These are phyloP conservation scores for Conomelus anceps DNA, from an alignment of 2,888 invertebrate genomes.

Conservation along the genomic window DNA sequence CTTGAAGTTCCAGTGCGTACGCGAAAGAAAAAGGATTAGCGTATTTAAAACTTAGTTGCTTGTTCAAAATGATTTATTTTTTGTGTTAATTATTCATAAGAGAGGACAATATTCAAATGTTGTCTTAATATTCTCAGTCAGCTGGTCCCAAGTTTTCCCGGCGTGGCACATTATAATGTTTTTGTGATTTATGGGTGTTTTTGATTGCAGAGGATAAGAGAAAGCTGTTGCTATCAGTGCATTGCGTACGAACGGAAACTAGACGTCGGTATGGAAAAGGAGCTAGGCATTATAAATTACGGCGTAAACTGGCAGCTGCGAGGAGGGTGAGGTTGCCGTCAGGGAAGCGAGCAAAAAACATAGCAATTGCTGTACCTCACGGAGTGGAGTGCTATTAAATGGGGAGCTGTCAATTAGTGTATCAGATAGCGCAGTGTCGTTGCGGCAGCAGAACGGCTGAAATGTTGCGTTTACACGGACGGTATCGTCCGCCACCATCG, in stretches of 20 bases:
- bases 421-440: not conserved
- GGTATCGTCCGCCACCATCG: not conserved
- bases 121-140: not conserved
- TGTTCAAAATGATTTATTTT: no score
- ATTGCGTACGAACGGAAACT: not conserved
- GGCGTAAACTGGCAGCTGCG: not conserved
- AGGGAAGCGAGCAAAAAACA: not conserved
- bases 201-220: not conserved
- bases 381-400: not conserved
- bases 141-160: not conserved
- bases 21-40: no score
- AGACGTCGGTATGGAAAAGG: not conserved
- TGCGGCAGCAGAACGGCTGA: not conserved
- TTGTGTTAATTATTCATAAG: no score
- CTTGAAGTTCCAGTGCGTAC: no score
- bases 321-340: not conserved
- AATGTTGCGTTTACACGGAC: not conserved
- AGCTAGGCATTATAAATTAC: not conserved
- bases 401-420: slow-evolving; percentile 3
- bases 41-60: no score
- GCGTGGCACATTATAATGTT: not conserved
- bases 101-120: not conserved
- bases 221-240: not conserved
- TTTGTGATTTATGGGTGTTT: not conserved
- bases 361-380: not conserved